Percentiles rank a stretch among this genome's conserved stretches.
phyloP scores from a whole-genome alignment of 2,797 vertebrate genomes.

The Cheirogaleus major region DNA sequence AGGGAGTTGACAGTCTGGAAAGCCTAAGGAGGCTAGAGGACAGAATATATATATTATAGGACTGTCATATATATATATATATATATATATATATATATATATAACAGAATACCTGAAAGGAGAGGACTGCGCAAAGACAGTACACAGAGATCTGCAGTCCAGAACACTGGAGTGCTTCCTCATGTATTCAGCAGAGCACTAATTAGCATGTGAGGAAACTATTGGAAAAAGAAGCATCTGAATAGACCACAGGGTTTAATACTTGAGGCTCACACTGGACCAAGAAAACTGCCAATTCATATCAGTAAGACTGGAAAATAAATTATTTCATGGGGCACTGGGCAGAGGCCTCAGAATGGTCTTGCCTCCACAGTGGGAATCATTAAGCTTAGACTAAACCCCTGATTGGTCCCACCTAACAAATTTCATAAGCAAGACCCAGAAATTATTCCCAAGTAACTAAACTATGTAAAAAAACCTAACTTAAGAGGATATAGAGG shows the following conservation, averaged over 20 bases:
- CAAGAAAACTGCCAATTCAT: background rate
- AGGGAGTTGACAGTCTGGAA: background rate
- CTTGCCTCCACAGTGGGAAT: background rate
- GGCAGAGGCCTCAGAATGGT: background rate
- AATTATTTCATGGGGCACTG: background rate
- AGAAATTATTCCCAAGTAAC: background rate
- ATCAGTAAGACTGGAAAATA: background rate
- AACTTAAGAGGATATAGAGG: background rate
- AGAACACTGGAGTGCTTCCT: fast-evolving
- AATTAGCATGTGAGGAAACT: background rate
- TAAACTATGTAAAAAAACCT: background rate
- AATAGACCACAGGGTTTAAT: background rate
- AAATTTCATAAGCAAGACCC: background rate
- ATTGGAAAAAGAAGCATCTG: background rate
- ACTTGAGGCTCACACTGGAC: background rate
- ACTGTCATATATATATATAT: too few relatives aligned
- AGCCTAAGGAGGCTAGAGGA: background rate
- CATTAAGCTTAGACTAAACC: background rate
- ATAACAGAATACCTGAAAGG: background rate
- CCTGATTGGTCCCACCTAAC: background rate
- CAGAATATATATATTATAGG: too few relatives aligned
- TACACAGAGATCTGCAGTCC: background rate
- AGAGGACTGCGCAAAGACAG: background rate
- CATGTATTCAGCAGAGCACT: fast-evolving
- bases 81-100: background rate